Conservation (phyloP, 35 echinoderm and acorn worm species). For the Stichopus chloronotus region DNA sequence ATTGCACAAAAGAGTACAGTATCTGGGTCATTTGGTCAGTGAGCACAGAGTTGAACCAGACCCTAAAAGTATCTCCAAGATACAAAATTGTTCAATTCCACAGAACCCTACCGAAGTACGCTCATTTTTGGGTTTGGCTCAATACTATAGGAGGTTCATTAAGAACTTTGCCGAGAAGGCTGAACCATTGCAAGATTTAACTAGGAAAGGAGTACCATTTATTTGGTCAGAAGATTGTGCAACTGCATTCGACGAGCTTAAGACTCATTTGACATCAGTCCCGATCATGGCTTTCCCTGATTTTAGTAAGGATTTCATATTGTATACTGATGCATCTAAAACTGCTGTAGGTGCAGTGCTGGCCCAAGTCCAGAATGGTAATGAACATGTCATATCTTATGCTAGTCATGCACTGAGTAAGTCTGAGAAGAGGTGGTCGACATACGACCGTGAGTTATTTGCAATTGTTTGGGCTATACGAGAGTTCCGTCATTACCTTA, state of each 20-base stretch:
- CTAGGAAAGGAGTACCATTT: constrained; percentile 15
- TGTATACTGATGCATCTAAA: constrained; percentile 49
- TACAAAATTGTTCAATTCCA: constrained; percentile 60
- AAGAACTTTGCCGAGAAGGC: constrained; percentile 47
- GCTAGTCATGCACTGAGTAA: constrained; percentile 53
- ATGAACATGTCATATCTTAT: constrained; percentile 62
- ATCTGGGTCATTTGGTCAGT: constrained; percentile 66
- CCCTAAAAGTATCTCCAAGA: constrained; percentile 38
- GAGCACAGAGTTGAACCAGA: constrained; percentile 56
- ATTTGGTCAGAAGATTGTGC: constrained; percentile 52
- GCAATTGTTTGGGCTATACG: constrained; percentile 57
- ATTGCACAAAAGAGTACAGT: constrained; percentile 33
- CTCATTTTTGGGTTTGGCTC: constrained; percentile 65
- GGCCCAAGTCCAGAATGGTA: constrained; percentile 21
- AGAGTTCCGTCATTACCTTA: constrained; percentile 50
- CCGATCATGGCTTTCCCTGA: constrained; percentile 48
- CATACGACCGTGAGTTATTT: constrained; percentile 44
- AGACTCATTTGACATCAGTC: background rate
- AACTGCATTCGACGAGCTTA: constrained; percentile 10
- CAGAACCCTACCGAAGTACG: constrained; percentile 34
- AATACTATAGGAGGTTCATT: constrained; percentile 61
- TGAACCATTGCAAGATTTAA: constrained; percentile 38
- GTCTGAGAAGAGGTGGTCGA: constrained; percentile 51
- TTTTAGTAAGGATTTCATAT: constrained; percentile 25
- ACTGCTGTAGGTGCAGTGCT: constrained; percentile 39